Percentiles rank a stretch among this genome's conserved stretches.
These are phyloP conservation scores for Cyphomyrmex costatus DNA, from an alignment of 1,140 invertebrate genomes.

Conservation along the genomic window DNA sequence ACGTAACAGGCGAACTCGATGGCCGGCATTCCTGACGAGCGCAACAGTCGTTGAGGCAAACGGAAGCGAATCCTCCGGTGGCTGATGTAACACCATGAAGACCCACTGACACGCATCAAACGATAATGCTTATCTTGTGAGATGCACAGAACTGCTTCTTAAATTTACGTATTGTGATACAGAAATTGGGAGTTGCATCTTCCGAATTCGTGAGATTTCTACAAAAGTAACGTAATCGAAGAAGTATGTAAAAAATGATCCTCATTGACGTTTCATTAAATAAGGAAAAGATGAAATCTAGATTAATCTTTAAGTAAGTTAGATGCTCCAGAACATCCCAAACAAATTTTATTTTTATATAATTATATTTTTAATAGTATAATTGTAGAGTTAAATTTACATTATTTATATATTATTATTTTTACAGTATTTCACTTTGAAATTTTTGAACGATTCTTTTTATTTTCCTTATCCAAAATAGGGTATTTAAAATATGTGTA, in stretches of 20 bases:
- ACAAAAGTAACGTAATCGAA: slow-evolving; percentile 17
- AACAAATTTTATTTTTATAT: too few relatives aligned
- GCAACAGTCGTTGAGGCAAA: slow-evolving; percentile 57
- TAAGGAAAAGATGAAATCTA: background rate
- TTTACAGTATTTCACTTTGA: too few relatives aligned
- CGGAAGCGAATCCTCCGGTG: slow-evolving; percentile 76
- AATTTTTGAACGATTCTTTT: too few relatives aligned
- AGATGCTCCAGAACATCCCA: too few relatives aligned
- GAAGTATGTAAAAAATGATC: background rate
- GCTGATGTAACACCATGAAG: slow-evolving; percentile 82
- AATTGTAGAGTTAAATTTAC: too few relatives aligned
- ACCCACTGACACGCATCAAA: slow-evolving; percentile 82
- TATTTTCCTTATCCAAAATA: too few relatives aligned
- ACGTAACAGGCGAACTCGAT: slow-evolving; percentile 63
- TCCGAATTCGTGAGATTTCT: background rate
- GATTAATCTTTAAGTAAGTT: too few relatives aligned
- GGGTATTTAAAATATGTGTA: too few relatives aligned
- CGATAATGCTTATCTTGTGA: slow-evolving; percentile 62
- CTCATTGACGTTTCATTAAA: background rate
- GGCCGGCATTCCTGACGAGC: slow-evolving; percentile 59
- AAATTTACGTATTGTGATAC: background rate
- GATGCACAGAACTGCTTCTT: slow-evolving; percentile 34
- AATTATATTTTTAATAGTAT: too few relatives aligned
- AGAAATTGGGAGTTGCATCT: background rate
- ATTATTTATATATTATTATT: too few relatives aligned